Conservation (phyloP, 2,888 invertebrate species). For the Tachina fera region DNA sequence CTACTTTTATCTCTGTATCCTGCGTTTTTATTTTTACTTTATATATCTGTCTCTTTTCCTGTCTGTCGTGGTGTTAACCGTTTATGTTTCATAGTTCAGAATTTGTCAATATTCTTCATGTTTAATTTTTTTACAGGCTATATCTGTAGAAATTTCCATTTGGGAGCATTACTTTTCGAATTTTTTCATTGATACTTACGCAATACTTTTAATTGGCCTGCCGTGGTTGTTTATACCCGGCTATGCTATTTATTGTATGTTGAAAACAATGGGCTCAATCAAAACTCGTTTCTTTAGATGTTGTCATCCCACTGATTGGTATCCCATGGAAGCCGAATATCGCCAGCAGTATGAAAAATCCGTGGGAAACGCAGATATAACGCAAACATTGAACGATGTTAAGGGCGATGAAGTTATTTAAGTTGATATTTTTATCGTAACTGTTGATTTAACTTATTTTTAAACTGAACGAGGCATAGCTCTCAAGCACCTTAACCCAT, state of each 20-base stretch:
- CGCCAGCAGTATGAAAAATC: conserved; percentile 79
- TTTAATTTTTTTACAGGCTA: conserved; percentile 39
- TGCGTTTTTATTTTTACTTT: neutral
- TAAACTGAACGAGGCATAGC: neutral
- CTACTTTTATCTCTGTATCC: neutral
- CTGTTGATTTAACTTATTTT: neutral
- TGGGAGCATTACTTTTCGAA: conserved; percentile 67
- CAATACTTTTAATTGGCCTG: conserved; percentile 72
- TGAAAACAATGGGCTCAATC: conserved; percentile 76
- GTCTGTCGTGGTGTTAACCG: neutral
- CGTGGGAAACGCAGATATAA: conserved; percentile 77
- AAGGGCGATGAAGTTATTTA: conserved; percentile 53
- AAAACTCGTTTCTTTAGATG: conserved; percentile 76
- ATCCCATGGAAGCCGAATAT: conserved; percentile 78
- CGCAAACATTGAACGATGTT: conserved; percentile 73
- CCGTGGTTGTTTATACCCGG: conserved; percentile 78
- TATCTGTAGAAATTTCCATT: conserved; percentile 15
- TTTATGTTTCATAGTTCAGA: neutral
- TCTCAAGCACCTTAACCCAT: no score
- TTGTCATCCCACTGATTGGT: conserved; percentile 81
- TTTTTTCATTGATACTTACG: conserved; percentile 52
- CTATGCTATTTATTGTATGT: conserved; percentile 76
- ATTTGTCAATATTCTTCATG: neutral
- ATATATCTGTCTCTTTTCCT: conserved; percentile 5
- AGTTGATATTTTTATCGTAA: neutral